Percentiles rank a stretch among this genome's conserved stretches.
phyloP scores from a whole-genome alignment of 1,140 invertebrate genomes.

The Drosophila nebulosa region DNA sequence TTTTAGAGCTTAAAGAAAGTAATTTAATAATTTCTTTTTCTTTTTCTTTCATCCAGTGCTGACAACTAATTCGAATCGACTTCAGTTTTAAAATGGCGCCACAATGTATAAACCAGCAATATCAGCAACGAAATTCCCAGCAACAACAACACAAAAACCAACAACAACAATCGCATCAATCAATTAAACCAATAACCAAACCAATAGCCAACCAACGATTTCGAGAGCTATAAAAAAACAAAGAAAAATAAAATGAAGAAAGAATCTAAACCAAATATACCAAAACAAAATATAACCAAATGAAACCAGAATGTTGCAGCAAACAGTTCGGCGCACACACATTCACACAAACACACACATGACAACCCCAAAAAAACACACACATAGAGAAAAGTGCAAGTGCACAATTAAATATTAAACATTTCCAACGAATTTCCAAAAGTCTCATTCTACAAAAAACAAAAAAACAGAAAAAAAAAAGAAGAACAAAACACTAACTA shows the following conservation, averaged over 20 bases:
- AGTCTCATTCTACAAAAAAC: constrained; percentile 37
- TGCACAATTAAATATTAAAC: constrained; percentile 31
- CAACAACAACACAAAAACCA: constrained; percentile 21
- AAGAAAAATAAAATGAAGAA: constrained; percentile 34
- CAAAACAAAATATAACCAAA: constrained; percentile 18
- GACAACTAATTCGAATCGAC: constrained; percentile 3
- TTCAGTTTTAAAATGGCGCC: constrained; percentile 39
- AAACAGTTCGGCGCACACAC: constrained; percentile 37
- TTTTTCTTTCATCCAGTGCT: constrained; percentile 30
- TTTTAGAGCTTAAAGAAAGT: neutral
- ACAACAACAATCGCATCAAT: constrained; percentile 7
- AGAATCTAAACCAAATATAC: constrained; percentile 42
- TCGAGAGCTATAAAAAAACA: constrained; percentile 36
- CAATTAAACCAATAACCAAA: constrained; percentile 32
- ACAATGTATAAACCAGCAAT: constrained; percentile 21
- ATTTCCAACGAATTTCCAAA: constrained; percentile 74
- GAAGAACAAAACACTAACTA: constrained; percentile 14
- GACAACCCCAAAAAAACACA: no score
- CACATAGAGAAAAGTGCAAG: constrained; percentile 1
- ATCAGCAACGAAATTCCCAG: constrained; percentile 3
- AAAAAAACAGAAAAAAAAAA: constrained; percentile 32
- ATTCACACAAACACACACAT: constrained; percentile 29
- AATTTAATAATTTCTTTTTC: neutral
- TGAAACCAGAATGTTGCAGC: neutral
- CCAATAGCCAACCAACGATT: constrained; percentile 42